phyloP scores from a whole-genome alignment of 2,797 vertebrate genomes.

The Periparus ater region DNA sequence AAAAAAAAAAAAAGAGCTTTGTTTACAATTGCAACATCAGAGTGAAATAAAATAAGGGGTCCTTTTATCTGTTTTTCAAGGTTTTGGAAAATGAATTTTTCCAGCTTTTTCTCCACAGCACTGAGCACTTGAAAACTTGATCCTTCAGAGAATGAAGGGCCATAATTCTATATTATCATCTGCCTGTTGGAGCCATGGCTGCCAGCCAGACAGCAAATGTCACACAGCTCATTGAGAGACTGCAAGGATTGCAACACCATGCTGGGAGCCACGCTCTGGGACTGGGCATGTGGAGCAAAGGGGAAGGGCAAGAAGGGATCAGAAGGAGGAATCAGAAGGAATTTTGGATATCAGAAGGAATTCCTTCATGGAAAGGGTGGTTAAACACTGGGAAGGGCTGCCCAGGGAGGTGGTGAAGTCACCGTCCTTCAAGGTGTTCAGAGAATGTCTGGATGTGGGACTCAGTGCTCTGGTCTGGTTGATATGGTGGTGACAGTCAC shows the following conservation, averaged over 20 bases:
- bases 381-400: neutral
- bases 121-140: neutral
- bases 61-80: neutral
- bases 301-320: neutral
- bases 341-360: neutral
- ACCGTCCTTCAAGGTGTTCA: neutral
- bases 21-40: neutral
- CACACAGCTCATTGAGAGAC: neutral
- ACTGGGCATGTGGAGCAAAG: neutral
- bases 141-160: neutral
- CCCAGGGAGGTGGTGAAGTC: neutral
- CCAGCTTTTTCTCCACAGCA: neutral
- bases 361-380: neutral
- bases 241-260: neutral
- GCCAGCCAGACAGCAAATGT: constrained; percentile 20
- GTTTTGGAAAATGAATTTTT: neutral
- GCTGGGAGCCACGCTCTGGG: neutral
- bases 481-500: neutral
- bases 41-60: neutral
- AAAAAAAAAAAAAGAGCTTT: neutral
- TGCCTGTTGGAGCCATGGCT: neutral
- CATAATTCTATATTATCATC: constrained; percentile 9
- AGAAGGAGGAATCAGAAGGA: neutral
- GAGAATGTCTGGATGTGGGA: neutral
- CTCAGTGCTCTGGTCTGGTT: neutral